Percentiles rank a stretch among this genome's conserved stretches.
Conservation (phyloP, 2,888 invertebrate species). For the Hydropsyche betteni region DNA sequence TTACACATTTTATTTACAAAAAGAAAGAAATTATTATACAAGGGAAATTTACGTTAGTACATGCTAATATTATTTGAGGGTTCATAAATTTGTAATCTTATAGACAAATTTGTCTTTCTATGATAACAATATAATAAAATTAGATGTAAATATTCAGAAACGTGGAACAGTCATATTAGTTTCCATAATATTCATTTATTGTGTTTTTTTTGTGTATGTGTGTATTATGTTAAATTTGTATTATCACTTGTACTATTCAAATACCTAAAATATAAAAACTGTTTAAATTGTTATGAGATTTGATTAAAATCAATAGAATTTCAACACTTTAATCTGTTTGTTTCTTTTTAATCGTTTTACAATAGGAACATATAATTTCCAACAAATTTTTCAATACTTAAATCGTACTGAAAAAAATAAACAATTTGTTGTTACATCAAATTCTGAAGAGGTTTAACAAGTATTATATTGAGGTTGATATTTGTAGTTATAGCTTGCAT, state of each 20-base stretch:
- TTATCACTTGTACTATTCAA: constrained; percentile 9
- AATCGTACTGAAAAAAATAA: neutral
- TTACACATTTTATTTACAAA: no score
- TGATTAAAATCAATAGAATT: constrained; percentile 7
- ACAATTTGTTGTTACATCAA: neutral
- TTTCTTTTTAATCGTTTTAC: neutral
- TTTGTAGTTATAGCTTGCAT: constrained; percentile 5
- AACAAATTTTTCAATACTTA: constrained; percentile 24
- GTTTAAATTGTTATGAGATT: neutral
- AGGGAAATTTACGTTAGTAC: constrained; percentile 9
- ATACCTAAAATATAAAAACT: constrained; percentile 17
- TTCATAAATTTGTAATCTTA: constrained; percentile 6
- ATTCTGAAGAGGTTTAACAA: constrained; percentile 2
- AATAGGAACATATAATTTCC: constrained; percentile 9
- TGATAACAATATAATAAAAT: constrained; percentile 26
- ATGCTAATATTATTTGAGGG: constrained; percentile 16
- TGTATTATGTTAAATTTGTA: no score
- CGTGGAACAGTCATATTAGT: constrained; percentile 16
- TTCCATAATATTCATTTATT: constrained; percentile 8
- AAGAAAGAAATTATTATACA: neutral
- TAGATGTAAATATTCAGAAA: constrained; percentile 3
- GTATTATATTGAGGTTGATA: neutral
- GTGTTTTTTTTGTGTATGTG: neutral
- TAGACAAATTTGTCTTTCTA: neutral
- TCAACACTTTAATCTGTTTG: constrained; percentile 2